These are phyloP conservation scores for Torymus auratus DNA, from an alignment of 2,888 invertebrate species.

Conservation along the genomic window DNA sequence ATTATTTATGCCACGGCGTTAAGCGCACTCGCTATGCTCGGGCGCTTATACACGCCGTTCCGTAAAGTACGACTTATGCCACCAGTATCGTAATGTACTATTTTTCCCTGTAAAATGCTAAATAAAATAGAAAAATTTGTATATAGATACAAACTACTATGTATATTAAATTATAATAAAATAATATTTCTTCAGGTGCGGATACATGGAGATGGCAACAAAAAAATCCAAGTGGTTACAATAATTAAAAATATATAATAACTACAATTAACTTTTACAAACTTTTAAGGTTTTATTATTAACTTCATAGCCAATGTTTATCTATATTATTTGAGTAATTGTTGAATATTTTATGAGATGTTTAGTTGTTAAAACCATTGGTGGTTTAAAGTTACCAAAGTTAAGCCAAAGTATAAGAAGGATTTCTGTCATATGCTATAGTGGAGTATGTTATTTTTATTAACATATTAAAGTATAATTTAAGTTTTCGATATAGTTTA, in stretches of 20 bases:
- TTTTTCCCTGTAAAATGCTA: conserved; percentile 1
- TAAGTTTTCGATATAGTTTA: no score
- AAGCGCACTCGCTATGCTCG: no score
- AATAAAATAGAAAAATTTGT: conserved; percentile 13
- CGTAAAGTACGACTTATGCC: no score
- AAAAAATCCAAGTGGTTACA: conserved; percentile 87
- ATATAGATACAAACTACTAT: conserved; percentile 3
- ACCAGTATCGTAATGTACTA: no score
- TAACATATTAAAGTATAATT: no score
- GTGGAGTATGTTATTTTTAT: background rate
- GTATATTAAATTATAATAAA: background rate
- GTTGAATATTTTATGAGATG: conserved; percentile 33
- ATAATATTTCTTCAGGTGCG: conserved; percentile 74
- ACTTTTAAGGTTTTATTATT: background rate
- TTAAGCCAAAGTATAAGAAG: conserved; percentile 63
- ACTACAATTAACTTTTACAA: background rate
- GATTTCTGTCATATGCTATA: conserved; percentile 2
- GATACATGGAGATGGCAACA: conserved; percentile 95
- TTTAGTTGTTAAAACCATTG: conserved; percentile 52
- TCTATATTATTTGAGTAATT: conserved; percentile 36
- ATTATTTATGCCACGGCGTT: no score
- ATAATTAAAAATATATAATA: conserved; percentile 12
- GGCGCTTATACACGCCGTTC: no score
- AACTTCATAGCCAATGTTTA: conserved; percentile 34
- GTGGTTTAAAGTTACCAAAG: conserved; percentile 71